Base-by-base conservation (phyloP, 2,888 invertebrate genomes). In the Temnothorax unifasciatus region DNA sequence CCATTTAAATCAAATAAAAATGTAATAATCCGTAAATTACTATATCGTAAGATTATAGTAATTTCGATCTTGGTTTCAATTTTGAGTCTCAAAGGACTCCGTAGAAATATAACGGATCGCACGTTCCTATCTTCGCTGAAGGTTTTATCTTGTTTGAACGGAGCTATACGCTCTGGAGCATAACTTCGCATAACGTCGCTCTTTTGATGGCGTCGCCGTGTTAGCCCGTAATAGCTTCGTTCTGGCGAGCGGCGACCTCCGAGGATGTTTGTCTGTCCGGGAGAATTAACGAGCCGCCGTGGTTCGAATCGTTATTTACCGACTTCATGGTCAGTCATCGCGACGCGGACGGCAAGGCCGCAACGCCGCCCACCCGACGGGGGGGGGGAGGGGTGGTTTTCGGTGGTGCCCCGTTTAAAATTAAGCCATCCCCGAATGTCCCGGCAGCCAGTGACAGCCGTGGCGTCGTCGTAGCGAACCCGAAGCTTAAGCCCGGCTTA, bases 261-360 rank as follows among this genome's bases (percentile, higher is more conserved):
- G 77, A 52, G 68, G 64, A 82, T 76, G 18, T 76, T 64, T 57
- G 52, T 18, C 13, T 47, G 29, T 29, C 61, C 79, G 41, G 21
- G 6, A 52, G 83, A 68, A 84, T 90, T 81, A 89, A 85, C 73
- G 77, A 83, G 74, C 21, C 47, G n/a, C 29, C 21, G 50, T 63
- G 64, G 15, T 29, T 75, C 71, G 77, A 74, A 83, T 85, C 81
- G 86, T 88, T 90, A 83, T 82, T 85, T 86, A 64, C 61, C 59
- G 68, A 82, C 79, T 83, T 61, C 68, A 34, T 50, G 61, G 64
- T 79, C 66, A 44, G 25, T 82, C 84, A 52, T 84, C 73, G 68
- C 68, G 52, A 54, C 29, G 29, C 29, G 29, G 29, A 29, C 50
- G 41, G 50, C 44, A 59, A 44, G 77, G 29, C 41, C 54, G 25